A percentile compares a stretch with the other conserved stretches of the same genome.
These are phyloP conservation scores for Cydia pomonella DNA, from an alignment of 1,140 invertebrate species.

Conservation along the genomic window DNA sequence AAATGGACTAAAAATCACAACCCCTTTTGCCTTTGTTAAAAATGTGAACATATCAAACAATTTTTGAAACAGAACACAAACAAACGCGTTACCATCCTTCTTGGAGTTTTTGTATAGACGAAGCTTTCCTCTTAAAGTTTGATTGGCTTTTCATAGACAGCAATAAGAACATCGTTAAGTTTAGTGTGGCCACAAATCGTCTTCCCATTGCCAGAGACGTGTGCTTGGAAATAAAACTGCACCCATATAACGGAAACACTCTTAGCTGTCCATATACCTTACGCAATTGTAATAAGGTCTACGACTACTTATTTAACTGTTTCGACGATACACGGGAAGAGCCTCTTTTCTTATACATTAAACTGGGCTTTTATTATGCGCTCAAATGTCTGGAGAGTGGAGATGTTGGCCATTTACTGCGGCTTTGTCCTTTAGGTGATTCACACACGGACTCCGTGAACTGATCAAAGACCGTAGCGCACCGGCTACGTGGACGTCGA, in stretches of 20 bases:
- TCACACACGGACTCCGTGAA: not conserved
- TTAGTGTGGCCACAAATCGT: conserved; percentile 56
- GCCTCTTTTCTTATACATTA: conserved; percentile 34
- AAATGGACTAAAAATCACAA: too few relatives aligned
- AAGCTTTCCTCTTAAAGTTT: conserved; percentile 50
- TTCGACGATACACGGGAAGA: not conserved
- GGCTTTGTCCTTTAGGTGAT: not conserved
- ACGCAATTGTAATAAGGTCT: too few relatives aligned
- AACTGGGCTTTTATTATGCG: conserved; percentile 21
- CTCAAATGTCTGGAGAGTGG: not conserved
- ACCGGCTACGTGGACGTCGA: too few relatives aligned
- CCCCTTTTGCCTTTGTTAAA: too few relatives aligned
- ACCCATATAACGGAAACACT: not conserved
- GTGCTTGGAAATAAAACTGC: conserved; percentile 8
- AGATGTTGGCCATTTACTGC: not conserved
- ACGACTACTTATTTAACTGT: too few relatives aligned
- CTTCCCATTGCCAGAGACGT: conserved; percentile 42
- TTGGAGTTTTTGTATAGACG: not conserved
- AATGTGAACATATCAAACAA: too few relatives aligned
- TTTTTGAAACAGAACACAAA: too few relatives aligned
- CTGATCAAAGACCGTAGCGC: too few relatives aligned
- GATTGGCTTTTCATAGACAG: conserved; percentile 62
- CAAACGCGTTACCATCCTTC: too few relatives aligned
- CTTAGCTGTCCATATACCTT: not conserved
- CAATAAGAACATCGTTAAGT: conserved; percentile 56